These are phyloP conservation scores for Tortrix viridana DNA, from an alignment of 2,888 invertebrate genomes.

Conservation along the genomic window DNA sequence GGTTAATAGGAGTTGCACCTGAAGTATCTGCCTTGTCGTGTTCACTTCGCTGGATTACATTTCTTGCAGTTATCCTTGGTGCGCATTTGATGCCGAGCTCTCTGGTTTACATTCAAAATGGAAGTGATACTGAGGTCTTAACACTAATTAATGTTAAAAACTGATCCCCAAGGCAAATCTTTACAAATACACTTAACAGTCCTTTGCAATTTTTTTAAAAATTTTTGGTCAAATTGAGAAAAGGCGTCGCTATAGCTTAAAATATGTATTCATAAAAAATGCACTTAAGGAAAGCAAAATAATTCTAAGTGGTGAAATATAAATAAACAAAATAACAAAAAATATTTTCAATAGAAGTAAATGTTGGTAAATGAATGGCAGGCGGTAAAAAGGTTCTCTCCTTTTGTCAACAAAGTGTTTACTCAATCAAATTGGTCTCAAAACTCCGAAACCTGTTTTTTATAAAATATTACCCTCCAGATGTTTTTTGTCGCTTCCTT, in stretches of 20 bases:
- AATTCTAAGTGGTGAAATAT: background rate
- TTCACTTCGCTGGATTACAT: constrained; percentile 21
- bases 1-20: constrained; percentile 23
- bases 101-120: no score
- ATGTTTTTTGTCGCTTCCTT: background rate
- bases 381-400: background rate
- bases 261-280: no score
- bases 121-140: no score
- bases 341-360: background rate
- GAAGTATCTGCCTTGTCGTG: constrained; percentile 2
- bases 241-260: no score
- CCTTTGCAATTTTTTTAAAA: no score
- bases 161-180: no score
- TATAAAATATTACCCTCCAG: constrained; percentile 4
- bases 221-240: no score
- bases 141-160: no score
- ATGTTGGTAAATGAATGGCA: background rate
- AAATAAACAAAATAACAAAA: background rate
- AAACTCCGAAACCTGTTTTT: constrained; percentile 6
- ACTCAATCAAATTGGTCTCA: constrained; percentile 45
- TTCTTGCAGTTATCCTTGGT: background rate
- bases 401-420: constrained; percentile 29
- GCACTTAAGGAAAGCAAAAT: no score
- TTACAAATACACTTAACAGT: no score
- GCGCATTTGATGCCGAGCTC: background rate